Base-by-base conservation (phyloP, 2,113 vertebrate genomes). In the Athene noctua region DNA sequence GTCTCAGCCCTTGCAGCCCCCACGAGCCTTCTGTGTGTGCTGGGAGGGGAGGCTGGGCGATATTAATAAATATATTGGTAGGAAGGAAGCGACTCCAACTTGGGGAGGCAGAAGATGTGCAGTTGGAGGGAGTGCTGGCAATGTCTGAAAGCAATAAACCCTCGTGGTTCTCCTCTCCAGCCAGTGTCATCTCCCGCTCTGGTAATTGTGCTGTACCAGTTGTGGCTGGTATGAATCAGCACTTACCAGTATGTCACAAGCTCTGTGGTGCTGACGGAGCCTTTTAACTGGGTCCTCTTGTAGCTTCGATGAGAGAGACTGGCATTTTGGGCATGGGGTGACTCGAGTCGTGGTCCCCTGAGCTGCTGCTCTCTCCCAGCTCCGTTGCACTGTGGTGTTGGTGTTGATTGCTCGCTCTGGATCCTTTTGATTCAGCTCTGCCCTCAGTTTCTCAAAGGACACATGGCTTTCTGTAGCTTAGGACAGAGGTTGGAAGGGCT, bases 1-100 rank as follows among this genome's bases (percentile, higher is more conserved):
- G 11, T 44, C 34, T 34, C 38, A 44, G 61, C 46, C 34, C 38
- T 67, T 38, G 15, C 38, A 34, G 40, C 15, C 5, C 38, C 34
- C 19, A 0, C 27, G 1, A 3, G 15, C 17, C 29, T 51, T 25
- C 42, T 2, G 0, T 36, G 46, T 32, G 19, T 1, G 1, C 44
- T 44, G 52, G 61, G 36, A 58, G 46, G 52, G 52, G 30, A 22
- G 5, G 27, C 16, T 7, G 17, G 44, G 26, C 13, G 34, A 3
- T 75, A 8, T 7, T 40, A 38, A 40, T 20, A 47, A 79, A 63
- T 22, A 6, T 19, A 34, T 6, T 9, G 17, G 8, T 32, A 6
- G 1, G 34, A 82, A 67, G 54, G 62, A 46, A 62, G 62, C 34
- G 3, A 5, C 46, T 54, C 47, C 61, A 75, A 0, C 70, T 21